Percentiles rank a stretch among this genome's conserved stretches.
phyloP scores from a whole-genome alignment of 2,888 invertebrate species.

The Camponotus fellah region DNA sequence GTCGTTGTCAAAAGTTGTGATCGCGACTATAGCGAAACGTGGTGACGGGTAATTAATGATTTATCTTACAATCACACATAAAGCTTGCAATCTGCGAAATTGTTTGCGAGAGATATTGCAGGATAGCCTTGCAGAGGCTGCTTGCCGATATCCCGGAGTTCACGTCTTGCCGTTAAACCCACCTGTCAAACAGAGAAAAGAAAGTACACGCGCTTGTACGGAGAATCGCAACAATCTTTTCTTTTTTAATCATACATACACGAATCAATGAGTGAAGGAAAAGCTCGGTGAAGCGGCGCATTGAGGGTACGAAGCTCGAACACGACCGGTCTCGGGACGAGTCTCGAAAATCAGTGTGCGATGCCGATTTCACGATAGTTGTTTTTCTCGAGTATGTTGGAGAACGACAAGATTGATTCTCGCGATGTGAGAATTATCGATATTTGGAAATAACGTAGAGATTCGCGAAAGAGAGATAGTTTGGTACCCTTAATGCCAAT shows the following conservation, averaged over 20 bases:
- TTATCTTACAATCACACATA: not conserved
- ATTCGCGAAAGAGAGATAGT: conserved; percentile 5
- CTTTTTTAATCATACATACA: conserved; percentile 40
- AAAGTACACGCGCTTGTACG: conserved; percentile 40
- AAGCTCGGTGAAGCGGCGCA: conserved; percentile 45
- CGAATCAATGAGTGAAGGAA: conserved; percentile 44
- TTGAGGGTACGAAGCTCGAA: conserved; percentile 60
- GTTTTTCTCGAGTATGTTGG: not conserved
- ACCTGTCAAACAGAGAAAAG: conserved; percentile 52
- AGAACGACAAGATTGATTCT: conserved; percentile 2
- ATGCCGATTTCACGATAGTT: conserved; percentile 9
- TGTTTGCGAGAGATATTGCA: conserved; percentile 39
- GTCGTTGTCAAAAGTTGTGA: not conserved
- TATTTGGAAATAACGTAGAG: not conserved
- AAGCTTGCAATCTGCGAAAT: not conserved
- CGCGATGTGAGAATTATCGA: not conserved
- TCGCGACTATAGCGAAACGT: not conserved
- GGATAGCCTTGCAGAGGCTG: conserved; percentile 26
- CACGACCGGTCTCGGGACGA: not conserved
- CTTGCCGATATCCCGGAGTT: conserved; percentile 72
- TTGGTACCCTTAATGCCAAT: conserved; percentile 58
- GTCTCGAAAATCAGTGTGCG: not conserved
- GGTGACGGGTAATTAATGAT: conserved; percentile 26
- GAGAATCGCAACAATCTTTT: conserved; percentile 47
- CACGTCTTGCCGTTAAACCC: conserved; percentile 62